Evolutionary conservation across 2,113 vertebrate species (phyloP), one percentile per base, ranked within the genome.

Genomic region (Danionella cerebrum): DNA sequence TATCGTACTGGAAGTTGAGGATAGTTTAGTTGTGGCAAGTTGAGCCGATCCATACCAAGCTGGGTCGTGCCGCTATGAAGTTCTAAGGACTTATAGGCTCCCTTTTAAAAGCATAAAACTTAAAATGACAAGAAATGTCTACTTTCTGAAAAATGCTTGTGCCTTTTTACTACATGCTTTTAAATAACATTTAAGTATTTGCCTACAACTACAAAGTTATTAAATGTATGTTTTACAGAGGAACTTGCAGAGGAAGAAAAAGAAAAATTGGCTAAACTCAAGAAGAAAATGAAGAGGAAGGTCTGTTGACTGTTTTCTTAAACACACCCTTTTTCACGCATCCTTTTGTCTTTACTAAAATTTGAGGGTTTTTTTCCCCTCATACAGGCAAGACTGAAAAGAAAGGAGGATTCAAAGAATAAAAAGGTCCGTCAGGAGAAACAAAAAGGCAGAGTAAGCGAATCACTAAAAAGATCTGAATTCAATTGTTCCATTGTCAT

Each of bases 201-300:
- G 29, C 29, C 9, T 6, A 33, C 29, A 6, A 33, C n/a, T n/a
- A n/a, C n/a, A n/a, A n/a, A n/a, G n/a, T n/a, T n/a, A n/a, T n/a
- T n/a, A n/a, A n/a, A n/a, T n/a, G n/a, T n/a, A 33, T 16, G 45
- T 35, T 0, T 10, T 7, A 1, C 67, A 98, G 95, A 95, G 82
- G 85, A 90, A 45, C 87, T 91, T 12, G 95, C 89, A 0, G 94
- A 96, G 0, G 93, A 96, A 50, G 94, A 95, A 69, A 98, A 95
- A 79, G 78, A 87, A 77, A 96, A 93, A 82, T 83, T 95, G 42
- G 86, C 75, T 74, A 97, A 96, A 77, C 90, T 93, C 79, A 97
- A 94, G 83, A 98, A 94, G 87, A 98, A 97, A 72, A 91, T 94
- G 84, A 92, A 91, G 75, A 85, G 87, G 86, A 98, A 96, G 92